Evolutionary conservation across 2,888 invertebrate genomes (phyloP).

Genomic region (Crocallis elinguaria): DNA sequence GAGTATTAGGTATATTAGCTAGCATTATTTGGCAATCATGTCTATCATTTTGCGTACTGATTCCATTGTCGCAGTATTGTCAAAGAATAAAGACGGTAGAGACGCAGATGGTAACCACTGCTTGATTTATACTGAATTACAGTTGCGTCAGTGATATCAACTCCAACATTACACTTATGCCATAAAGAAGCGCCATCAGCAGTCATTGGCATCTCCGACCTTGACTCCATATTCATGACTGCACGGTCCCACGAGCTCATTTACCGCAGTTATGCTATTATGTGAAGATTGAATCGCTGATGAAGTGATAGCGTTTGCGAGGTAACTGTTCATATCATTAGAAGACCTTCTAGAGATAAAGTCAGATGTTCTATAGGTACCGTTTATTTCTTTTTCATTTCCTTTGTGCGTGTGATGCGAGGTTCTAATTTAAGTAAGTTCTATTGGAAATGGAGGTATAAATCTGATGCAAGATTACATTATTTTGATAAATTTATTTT

Average conservation of each 20-base stretch:
- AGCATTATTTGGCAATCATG: too few relatives aligned
- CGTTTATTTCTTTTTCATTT: constrained; percentile 19
- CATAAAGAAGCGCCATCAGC: not conserved
- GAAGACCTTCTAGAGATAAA: constrained; percentile 30
- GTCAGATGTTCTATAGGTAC: constrained; percentile 10
- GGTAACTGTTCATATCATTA: constrained; percentile 34
- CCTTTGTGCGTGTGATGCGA: constrained; percentile 14
- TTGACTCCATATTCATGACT: constrained; percentile 64
- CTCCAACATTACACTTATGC: too few relatives aligned
- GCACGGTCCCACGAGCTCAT: constrained; percentile 63
- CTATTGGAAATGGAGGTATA: not conserved
- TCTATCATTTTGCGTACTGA: too few relatives aligned
- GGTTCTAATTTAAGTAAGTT: not conserved
- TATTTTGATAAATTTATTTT: not conserved
- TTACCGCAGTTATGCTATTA: constrained; percentile 40
- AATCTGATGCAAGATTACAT: not conserved
- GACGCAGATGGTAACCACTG: too few relatives aligned
- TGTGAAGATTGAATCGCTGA: constrained; percentile 46
- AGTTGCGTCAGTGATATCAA: too few relatives aligned
- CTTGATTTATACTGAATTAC: too few relatives aligned
- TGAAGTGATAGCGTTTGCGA: constrained; percentile 42
- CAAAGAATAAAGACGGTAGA: too few relatives aligned
- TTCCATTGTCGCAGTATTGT: too few relatives aligned
- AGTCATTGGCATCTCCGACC: constrained; percentile 55
- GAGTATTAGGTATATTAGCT: too few relatives aligned